phyloP scores from a whole-genome alignment of 2,888 invertebrate genomes.

The Anthophora plumipes region DNA sequence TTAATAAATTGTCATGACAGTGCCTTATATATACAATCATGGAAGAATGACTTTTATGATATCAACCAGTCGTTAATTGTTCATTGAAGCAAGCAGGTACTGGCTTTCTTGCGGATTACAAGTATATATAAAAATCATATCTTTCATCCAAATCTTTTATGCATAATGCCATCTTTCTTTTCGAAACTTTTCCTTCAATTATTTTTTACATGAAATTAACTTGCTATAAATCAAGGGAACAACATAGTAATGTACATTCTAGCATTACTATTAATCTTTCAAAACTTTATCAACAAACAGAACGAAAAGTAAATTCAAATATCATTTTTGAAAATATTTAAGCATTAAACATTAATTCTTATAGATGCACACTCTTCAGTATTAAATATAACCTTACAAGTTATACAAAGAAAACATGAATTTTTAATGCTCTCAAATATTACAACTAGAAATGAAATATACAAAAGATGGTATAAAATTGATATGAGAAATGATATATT shows the following conservation, averaged over 20 bases:
- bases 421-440: slow-evolving; percentile 9
- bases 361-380: slow-evolving; percentile 7
- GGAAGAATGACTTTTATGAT: slow-evolving; percentile 71
- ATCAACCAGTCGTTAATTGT: slow-evolving; percentile 66
- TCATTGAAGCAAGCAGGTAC: slow-evolving; percentile 66
- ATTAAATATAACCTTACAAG: slow-evolving; percentile 29
- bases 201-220: neutral
- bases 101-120: slow-evolving; percentile 71
- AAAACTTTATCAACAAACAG: neutral
- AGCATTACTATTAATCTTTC: neutral
- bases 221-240: slow-evolving; percentile 6
- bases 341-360: slow-evolving; percentile 11
- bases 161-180: slow-evolving; percentile 51
- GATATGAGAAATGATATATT: slow-evolving; percentile 37
- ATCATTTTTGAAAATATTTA: slow-evolving; percentile 4
- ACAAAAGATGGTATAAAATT: slow-evolving; percentile 39
- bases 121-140: slow-evolving; percentile 34
- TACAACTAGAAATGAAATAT: slow-evolving; percentile 30
- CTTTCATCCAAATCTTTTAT: slow-evolving; percentile 26
- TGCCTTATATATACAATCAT: slow-evolving; percentile 79
- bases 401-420: slow-evolving; percentile 25
- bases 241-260: neutral
- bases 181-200: neutral
- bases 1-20: slow-evolving; percentile 80
- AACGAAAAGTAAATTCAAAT: slow-evolving; percentile 13